These are phyloP conservation scores for Cynopterus sphinx DNA, from an alignment of 2,797 vertebrate species.

Conservation along the genomic window DNA sequence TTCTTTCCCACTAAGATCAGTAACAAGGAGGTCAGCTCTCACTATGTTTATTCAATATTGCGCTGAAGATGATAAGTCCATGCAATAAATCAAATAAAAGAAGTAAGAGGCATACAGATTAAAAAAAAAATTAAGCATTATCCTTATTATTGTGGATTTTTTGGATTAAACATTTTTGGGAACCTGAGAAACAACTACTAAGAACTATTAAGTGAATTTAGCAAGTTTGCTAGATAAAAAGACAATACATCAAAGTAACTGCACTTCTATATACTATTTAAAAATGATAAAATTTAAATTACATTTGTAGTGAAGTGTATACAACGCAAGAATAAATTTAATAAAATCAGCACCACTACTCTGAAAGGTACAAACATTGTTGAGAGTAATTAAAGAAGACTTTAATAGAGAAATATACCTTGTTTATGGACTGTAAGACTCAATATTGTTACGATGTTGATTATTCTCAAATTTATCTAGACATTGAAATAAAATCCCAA, in stretches of 20 bases:
- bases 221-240: neutral
- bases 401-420: neutral
- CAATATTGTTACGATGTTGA: neutral
- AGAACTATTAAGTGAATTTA: neutral
- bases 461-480: constrained; percentile 29
- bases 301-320: neutral
- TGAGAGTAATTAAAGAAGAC: neutral
- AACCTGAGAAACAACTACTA: neutral
- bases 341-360: neutral
- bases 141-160: neutral
- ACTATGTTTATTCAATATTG: neutral
- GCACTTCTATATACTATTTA: neutral
- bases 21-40: neutral
- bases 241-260: neutral
- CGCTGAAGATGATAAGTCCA: neutral
- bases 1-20: neutral
- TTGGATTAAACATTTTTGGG: neutral
- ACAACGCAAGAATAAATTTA: neutral
- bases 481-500: neutral
- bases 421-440: neutral
- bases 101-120: neutral
- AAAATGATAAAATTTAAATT: neutral
- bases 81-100: neutral
- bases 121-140: neutral
- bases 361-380: neutral